Conservation (phyloP, 2,113 vertebrate species). For the Elachura formosa region DNA sequence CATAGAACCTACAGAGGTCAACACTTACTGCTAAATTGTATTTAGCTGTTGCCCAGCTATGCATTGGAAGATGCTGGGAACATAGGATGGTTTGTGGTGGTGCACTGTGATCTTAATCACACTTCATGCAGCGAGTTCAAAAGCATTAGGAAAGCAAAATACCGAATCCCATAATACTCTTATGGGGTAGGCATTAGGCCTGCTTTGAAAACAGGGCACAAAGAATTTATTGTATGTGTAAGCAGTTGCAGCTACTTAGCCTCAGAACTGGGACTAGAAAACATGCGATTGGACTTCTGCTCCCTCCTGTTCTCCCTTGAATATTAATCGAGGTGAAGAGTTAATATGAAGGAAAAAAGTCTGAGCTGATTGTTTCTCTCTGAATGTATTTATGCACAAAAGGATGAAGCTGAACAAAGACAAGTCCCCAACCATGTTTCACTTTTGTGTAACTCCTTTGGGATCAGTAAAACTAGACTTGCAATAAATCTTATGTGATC, state of each 20-base stretch:
- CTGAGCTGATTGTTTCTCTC: not conserved
- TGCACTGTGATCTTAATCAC: not conserved
- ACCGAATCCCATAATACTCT: not conserved
- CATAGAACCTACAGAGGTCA: not conserved
- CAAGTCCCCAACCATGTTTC: not conserved
- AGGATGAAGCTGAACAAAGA: not conserved
- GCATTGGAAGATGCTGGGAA: not conserved
- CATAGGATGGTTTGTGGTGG: not conserved
- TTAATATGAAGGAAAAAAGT: not conserved
- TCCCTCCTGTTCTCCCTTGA: not conserved
- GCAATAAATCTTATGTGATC: not conserved
- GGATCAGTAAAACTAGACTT: not conserved
- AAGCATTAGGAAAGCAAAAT: not conserved
- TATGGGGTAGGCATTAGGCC: not conserved
- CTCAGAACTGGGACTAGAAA: conserved; percentile 13
- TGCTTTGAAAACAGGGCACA: not conserved
- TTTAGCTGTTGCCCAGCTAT: not conserved
- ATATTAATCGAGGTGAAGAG: not conserved
- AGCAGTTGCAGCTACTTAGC: not conserved
- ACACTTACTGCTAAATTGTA: not conserved
- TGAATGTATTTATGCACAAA: not conserved
- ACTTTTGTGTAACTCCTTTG: not conserved
- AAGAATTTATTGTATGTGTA: conserved; percentile 12
- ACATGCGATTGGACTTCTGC: not conserved
- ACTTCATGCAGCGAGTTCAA: not conserved